Percentiles rank a stretch among this genome's conserved stretches.
Conservation (phyloP, 2,113 vertebrate genomes). For the Thermophis baileyi region DNA sequence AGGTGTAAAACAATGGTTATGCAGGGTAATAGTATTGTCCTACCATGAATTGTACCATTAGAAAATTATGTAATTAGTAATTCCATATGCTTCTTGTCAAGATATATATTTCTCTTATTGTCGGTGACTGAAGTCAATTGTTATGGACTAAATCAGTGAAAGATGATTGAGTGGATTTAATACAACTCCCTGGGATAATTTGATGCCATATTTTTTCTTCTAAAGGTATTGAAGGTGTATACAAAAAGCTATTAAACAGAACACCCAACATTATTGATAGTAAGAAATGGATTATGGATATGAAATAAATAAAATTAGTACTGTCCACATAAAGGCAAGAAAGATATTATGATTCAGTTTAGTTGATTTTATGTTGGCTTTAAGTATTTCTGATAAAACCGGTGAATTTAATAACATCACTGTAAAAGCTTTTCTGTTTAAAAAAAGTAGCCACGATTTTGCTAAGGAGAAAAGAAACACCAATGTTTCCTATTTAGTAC, state of each 20-base stretch:
- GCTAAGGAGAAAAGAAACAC: neutral
- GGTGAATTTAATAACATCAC: slow-evolving; percentile 17
- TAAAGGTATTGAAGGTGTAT: neutral
- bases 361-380: neutral
- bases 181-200: neutral
- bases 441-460: neutral
- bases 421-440: neutral
- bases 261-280: neutral
- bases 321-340: neutral
- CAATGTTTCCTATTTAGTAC: neutral
- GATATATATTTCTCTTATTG: neutral
- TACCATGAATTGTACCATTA: neutral
- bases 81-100: neutral
- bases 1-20: neutral
- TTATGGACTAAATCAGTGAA: neutral
- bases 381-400: neutral
- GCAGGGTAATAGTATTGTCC: no score
- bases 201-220: neutral
- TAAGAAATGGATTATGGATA: neutral
- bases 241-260: neutral
- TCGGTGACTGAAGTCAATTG: neutral
- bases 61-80: neutral
- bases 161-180: neutral
- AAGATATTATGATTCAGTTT: neutral
- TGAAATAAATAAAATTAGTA: neutral